Evolutionary conservation across 2,113 vertebrate species (phyloP), one percentile per base, ranked within the genome.

Genomic region (Ondatra zibethicus): DNA sequence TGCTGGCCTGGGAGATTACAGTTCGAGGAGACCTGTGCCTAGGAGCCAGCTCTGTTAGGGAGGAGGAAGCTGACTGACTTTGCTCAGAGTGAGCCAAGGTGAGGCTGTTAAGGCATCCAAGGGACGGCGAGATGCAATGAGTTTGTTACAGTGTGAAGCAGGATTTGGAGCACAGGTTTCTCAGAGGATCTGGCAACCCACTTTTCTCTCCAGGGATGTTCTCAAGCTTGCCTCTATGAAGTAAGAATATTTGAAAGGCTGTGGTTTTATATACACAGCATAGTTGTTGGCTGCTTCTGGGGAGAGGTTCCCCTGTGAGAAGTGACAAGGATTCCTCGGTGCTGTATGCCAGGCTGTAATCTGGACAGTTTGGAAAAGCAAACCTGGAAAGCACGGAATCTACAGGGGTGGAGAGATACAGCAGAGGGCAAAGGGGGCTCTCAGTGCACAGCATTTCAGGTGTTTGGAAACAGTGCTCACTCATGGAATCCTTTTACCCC

Each of bases 171-270:
- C 27, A 19, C 23, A 33, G 84, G 93, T 36, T 72, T 45, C 31
- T 95, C 75, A 81, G 66, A 92, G 84, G 36, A 2, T 86, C 96
- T 92, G 42, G 42, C 0, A 25, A 96, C 66, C 93, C 92, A 66
- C 58, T 89, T 92, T 91, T 93, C 81, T 93, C 91, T 70, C 47
- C 47, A 31, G 91, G 68, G 55, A 73, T 55, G 75, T 78, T 82
- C 91, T 96, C 63, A 72, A 78, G 77, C 86, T 95, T 73, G 50
- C 92, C 13, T 73, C 27, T 91, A 11, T 91, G 81, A 94, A 92
- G 81, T 61, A 91, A 93, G 65, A 94, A 88, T 42, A 72, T 95
- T 63, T 91, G 73, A 95, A 95, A 96, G 47, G 70, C 47, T 17
- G n/a, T 89, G 42, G 42, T 93, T 95, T 97, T 94, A 55, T 92